These are phyloP conservation scores for Sinocyclocheilus maitianheensis DNA, from an alignment of 2,113 vertebrate species.

Conservation along the genomic window DNA sequence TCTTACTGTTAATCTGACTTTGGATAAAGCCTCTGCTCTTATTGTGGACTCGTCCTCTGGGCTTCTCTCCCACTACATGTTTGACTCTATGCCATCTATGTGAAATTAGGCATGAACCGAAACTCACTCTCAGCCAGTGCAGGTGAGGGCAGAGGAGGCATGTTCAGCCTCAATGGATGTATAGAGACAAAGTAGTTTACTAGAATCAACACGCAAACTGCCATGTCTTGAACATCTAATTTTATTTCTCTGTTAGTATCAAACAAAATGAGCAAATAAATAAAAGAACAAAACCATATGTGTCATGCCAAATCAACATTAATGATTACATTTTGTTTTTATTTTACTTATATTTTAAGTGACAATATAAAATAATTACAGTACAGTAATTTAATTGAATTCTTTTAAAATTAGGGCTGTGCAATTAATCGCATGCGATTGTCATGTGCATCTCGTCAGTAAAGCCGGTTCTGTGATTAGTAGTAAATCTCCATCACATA, in stretches of 20 bases:
- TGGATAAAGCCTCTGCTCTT: background rate
- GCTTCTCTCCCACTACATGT: background rate
- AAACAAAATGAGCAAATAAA: too few relatives aligned
- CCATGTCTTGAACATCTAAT: too few relatives aligned
- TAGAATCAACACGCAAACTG: background rate
- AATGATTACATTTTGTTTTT: too few relatives aligned
- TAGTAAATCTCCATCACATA: too few relatives aligned
- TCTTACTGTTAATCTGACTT: slow-evolving; percentile 26
- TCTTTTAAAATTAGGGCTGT: background rate
- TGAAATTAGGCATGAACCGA: background rate
- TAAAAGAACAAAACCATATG: too few relatives aligned
- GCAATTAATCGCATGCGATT: too few relatives aligned
- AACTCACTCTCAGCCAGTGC: background rate
- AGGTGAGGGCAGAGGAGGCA: background rate
- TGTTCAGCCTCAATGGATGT: background rate
- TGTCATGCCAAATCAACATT: too few relatives aligned
- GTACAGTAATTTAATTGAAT: background rate
- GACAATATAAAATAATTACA: too few relatives aligned
- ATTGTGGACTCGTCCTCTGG: background rate
- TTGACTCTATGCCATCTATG: background rate
- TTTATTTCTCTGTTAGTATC: too few relatives aligned
- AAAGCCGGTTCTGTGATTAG: too few relatives aligned
- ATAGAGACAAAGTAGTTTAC: background rate
- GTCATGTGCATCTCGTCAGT: too few relatives aligned
- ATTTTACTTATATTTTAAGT: too few relatives aligned